Base-by-base conservation (phyloP, 1,140 invertebrate genomes). In the Dreissena polymorpha region DNA sequence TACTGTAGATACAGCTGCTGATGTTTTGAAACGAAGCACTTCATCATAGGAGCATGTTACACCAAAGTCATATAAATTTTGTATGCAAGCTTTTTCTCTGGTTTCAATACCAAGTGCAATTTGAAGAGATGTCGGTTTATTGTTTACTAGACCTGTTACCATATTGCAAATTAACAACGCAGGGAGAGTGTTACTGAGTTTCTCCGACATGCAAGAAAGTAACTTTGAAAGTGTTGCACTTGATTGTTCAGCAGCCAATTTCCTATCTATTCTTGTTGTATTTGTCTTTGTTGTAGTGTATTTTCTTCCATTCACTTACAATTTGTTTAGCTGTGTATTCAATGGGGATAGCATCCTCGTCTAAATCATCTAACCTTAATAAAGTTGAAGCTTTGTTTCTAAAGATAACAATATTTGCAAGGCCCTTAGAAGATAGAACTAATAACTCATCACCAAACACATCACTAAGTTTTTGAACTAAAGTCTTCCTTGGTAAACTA, bases 1-100 rank as follows among this genome's bases (percentile, higher is more conserved):
- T 57, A 39, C 51, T 23, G 78, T 16, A 55, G 76, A 65, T 29
- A 10, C 18, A 12, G 86, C 86, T 21, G 86, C 76, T 27, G 86
- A 87, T n/a, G 10, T 10, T 64, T 86, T 87, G 60, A 87, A 87
- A 18, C 84, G 49, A 7, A 74, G 51, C 10, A 87, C 71, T 73
- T 87, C 86, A 84, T 86, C 84, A 81, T 86, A 85, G 0, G 72
- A 68, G 71, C 79, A 86, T 55, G 75, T 71, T 5, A 86, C 74
- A 10, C 69, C 25, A 87, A 69, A 87, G 21, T 78, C 49, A 23
- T 86, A 68, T 64, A 84, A 70, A 8, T 16, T 23, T 0, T 73
- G 39, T 16, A 87, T 75, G 13, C 29, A 63, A n/a, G 16, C 21
- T 16, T 65, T 57, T 73, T 79, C 84, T 72, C 55, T 27, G 49